Conservation (phyloP, 2,888 invertebrate species). For the Pycnomerus fuliginosus region DNA sequence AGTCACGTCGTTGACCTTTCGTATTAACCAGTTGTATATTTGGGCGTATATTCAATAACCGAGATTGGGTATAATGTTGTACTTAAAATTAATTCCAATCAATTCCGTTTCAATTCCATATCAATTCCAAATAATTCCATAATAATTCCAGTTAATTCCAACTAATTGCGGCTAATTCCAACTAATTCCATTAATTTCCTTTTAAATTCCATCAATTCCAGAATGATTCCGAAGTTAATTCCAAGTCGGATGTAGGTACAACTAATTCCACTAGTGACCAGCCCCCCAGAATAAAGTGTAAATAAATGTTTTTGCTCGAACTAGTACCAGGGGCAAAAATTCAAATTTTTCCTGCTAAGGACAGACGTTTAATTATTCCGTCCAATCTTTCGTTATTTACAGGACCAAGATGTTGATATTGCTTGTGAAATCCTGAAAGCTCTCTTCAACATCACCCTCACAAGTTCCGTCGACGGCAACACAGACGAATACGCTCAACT, state of each 20-base stretch:
- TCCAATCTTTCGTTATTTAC: slow-evolving; percentile 25
- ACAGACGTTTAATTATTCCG: not conserved
- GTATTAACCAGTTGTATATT: not conserved
- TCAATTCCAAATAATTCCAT: too few relatives aligned
- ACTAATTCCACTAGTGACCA: too few relatives aligned
- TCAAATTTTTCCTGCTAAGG: not conserved
- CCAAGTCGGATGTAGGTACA: too few relatives aligned
- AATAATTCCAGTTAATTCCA: too few relatives aligned
- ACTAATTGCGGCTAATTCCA: too few relatives aligned
- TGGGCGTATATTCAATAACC: not conserved
- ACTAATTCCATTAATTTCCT: too few relatives aligned
- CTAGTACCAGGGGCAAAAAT: not conserved
- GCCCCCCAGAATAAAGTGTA: too few relatives aligned
- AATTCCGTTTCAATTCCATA: too few relatives aligned
- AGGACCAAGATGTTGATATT: slow-evolving; percentile 64
- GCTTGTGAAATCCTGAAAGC: slow-evolving; percentile 75
- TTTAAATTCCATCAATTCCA: too few relatives aligned
- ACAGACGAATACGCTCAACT: slow-evolving; percentile 68
- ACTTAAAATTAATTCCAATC: too few relatives aligned
- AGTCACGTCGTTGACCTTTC: not conserved
- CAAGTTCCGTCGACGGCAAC: slow-evolving; percentile 53
- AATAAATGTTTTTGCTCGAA: not conserved
- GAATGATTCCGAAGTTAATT: too few relatives aligned
- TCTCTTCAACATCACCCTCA: slow-evolving; percentile 73
- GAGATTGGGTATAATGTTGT: too few relatives aligned